phyloP scores from a whole-genome alignment of 2,797 vertebrate genomes.

The Oreochromis mossambicus region DNA sequence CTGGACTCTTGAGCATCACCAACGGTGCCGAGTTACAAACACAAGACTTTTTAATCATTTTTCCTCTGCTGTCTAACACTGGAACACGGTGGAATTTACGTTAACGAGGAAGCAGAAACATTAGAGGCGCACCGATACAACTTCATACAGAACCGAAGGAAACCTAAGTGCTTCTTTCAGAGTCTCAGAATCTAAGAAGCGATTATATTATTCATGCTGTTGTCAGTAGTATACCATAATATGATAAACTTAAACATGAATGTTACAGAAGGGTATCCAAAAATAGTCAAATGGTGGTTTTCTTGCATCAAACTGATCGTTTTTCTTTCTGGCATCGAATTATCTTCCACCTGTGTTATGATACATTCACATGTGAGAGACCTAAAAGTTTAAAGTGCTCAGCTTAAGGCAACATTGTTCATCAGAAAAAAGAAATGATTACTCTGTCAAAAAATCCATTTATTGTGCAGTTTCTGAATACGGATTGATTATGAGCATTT shows the following conservation, averaged over 20 bases:
- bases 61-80: conserved; percentile 7
- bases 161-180: not conserved
- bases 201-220: not conserved
- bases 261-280: not conserved
- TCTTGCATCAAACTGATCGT: not conserved
- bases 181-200: not conserved
- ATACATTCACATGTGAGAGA: not conserved
- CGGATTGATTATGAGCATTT: not conserved
- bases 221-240: conserved; percentile 30
- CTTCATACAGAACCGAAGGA: not conserved
- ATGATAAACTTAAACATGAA: not conserved
- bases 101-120: not conserved
- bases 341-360: not conserved
- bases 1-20: conserved; percentile 62
- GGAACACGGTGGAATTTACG: not conserved
- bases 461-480: not conserved
- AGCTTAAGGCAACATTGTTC: not conserved
- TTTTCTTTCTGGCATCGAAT: not conserved
- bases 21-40: conserved; percentile 55
- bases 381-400: not conserved
- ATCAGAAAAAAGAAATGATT: not conserved
- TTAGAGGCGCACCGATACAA: not conserved
- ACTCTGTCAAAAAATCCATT: fast-evolving
- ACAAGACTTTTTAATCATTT: conserved; percentile 26
- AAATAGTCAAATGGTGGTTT: not conserved